Evolutionary conservation across 2,797 vertebrate species (phyloP), one percentile per base, ranked within the genome.

Genomic region (Parambassis ranga): DNA sequence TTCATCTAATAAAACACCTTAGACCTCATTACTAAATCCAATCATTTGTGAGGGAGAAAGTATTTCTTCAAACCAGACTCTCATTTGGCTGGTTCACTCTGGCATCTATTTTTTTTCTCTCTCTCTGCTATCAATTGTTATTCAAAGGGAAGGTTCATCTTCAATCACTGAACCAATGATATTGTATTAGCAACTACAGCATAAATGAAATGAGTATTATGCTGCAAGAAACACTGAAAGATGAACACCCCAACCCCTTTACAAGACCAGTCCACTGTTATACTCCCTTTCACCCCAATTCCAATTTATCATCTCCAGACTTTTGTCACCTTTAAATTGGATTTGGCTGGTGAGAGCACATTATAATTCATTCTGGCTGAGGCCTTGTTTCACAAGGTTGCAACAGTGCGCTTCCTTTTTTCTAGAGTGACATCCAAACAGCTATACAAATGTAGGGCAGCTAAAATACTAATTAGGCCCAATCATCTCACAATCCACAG

Each of bases 241-340:
- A 83, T 75, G 81, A 83, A 82, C 78, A 70, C 60, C 63, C 52
- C 48, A 71, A 71, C 53, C 73, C 69, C 57, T n/a, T n/a, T 67
- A 55, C 75, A 80, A 65, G 71, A 82, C 77, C 79, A 68, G 79
- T 75, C 68, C 80, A 75, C 76, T 56, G 63, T 74, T 79, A 53
- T 42, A 61, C 51, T 70, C 66, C 57, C 57, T 77, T 77, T 82
- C 81, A 81, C 60, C 76, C 71, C 68, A 65, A 70, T 86, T 87
- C 79, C 79, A 85, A 83, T 84, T 83, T 69, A 85, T 89, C 83
- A 83, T 74, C 75, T 68, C 48, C 38, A 75, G 71, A 87, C 82
- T 79, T 82, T 81, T 82, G 83, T 75, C 83, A 85, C 80, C 77
- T 83, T 85, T 81, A 86, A 86, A 86, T 87, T 88, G 79, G 79